Evolutionary conservation across 2,113 vertebrate species (phyloP).

Genomic region (Recurvirostra avosetta): DNA sequence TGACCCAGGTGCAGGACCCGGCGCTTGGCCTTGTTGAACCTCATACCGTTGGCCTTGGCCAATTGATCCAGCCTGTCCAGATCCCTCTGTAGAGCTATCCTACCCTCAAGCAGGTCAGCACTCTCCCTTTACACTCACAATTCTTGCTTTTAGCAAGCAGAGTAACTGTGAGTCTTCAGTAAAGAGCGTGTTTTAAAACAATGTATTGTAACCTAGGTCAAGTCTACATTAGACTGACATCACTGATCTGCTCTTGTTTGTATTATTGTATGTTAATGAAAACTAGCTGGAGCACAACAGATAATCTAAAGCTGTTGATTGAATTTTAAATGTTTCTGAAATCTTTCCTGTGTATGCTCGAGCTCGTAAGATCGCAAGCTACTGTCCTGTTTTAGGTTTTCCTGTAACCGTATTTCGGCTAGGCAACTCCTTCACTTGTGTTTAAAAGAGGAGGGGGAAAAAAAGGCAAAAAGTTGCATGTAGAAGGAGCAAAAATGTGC

Average conservation of each 20-base stretch:
- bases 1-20: too few species aligned
- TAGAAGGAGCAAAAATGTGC: neutral
- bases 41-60: too few species aligned
- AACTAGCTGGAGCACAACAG: neutral
- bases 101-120: too few species aligned
- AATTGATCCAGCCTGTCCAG: too few species aligned
- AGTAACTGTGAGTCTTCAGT: neutral
- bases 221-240: neutral
- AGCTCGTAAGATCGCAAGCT: neutral
- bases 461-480: too few species aligned
- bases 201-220: neutral
- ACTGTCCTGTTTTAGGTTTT: neutral
- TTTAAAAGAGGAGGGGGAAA: too few species aligned
- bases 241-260: neutral
- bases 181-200: neutral
- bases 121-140: neutral
- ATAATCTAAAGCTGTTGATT: neutral
- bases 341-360: neutral
- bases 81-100: too few species aligned
- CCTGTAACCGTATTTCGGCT: neutral
- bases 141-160: neutral
- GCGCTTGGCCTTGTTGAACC: too few species aligned
- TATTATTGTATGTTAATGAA: neutral
- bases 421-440: neutral
- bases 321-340: neutral